Evolutionary conservation across 1,140 invertebrate species (phyloP).

Genomic region (Augochlora pura): DNA sequence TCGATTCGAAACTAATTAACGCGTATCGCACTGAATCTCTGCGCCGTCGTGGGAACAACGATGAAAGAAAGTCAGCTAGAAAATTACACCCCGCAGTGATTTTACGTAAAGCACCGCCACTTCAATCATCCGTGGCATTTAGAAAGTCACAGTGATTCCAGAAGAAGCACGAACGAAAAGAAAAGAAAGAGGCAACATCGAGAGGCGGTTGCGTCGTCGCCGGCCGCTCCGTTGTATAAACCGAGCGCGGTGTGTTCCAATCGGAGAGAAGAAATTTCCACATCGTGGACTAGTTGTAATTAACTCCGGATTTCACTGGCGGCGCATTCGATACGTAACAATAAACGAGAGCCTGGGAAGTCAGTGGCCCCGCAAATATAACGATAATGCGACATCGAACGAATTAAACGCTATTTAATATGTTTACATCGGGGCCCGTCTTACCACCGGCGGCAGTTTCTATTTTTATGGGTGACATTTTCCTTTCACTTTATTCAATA

Average conservation of each 20-base stretch:
- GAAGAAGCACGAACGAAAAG: too few relatives aligned
- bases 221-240: background rate
- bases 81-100: background rate
- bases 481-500: constrained; percentile 10
- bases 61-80: background rate
- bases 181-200: background rate
- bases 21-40: too few relatives aligned
- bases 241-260: background rate
- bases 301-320: background rate
- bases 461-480: background rate
- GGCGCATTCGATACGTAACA: background rate
- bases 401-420: constrained; percentile 9
- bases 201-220: background rate
- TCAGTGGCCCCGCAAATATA: constrained; percentile 11
- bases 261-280: background rate
- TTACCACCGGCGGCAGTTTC: background rate
- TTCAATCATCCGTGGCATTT: background rate
- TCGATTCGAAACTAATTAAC: too few relatives aligned
- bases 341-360: background rate
- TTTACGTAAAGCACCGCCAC: background rate
- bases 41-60: too few relatives aligned
- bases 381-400: constrained; percentile 4
- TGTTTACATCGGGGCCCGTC: background rate
- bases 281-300: background rate
- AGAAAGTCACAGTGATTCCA: background rate